phyloP scores from a whole-genome alignment of 1,140 invertebrate genomes.

The Vollenhovia emeryi region DNA sequence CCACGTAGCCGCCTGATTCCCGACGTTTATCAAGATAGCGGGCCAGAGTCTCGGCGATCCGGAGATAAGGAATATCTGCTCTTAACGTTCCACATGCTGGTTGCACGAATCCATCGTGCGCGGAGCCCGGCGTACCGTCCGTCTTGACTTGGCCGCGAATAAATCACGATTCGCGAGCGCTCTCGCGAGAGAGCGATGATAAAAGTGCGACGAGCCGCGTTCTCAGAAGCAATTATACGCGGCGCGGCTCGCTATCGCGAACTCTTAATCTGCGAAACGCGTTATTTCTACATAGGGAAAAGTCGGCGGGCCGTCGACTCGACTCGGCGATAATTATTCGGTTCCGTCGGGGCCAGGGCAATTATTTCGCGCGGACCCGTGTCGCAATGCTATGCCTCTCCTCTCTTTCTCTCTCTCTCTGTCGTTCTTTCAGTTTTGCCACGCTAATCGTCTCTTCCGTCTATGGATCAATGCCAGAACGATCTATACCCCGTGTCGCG shows the following conservation, averaged over 20 bases:
- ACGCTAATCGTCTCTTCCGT: neutral
- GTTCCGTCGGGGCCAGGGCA: constrained; percentile 30
- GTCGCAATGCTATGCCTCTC: constrained; percentile 2
- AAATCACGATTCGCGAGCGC: constrained; percentile 45
- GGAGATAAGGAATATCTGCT: constrained; percentile 26
- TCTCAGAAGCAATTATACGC: constrained; percentile 58
- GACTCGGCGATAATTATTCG: constrained; percentile 42
- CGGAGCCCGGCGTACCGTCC: neutral
- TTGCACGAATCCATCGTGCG: constrained; percentile 3
- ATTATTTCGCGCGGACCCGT: constrained; percentile 54
- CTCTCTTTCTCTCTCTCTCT: neutral
- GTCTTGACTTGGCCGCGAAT: constrained; percentile 32
- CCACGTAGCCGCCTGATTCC: neutral
- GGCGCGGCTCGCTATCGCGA: constrained; percentile 32
- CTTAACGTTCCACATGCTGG: constrained; percentile 3
- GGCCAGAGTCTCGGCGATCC: neutral
- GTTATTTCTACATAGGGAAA: constrained; percentile 54
- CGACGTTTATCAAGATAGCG: constrained; percentile 28
- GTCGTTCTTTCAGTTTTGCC: neutral
- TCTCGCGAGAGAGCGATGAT: constrained; percentile 46
- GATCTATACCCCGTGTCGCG: neutral
- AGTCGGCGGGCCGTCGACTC: constrained; percentile 43
- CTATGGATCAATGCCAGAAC: constrained; percentile 41
- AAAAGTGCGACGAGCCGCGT: constrained; percentile 50
- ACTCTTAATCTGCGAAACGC: constrained; percentile 50